Percentiles rank a stretch among this genome's conserved stretches.
These are phyloP conservation scores for Pammene aurita DNA, from an alignment of 2,888 invertebrate species.

Conservation along the genomic window DNA sequence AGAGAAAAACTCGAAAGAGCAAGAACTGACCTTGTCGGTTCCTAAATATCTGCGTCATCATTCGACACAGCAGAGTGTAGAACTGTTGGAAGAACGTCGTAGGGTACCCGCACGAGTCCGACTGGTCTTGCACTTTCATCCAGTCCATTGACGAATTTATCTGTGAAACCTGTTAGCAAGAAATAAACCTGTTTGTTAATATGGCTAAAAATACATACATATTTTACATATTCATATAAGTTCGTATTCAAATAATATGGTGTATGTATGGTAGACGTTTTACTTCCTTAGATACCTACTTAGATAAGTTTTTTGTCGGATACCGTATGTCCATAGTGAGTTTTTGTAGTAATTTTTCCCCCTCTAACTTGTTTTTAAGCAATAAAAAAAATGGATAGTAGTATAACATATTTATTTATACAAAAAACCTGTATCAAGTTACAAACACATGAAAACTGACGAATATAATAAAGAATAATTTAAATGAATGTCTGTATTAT, in stretches of 20 bases:
- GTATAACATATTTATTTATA: no score
- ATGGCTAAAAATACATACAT: background rate
- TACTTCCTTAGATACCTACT: background rate
- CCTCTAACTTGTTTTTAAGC: no score
- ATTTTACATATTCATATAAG: background rate
- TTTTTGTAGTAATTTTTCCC: no score
- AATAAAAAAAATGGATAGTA: no score
- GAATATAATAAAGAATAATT: no score
- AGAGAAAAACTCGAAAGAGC: no score
- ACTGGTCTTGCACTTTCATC: constrained; percentile 81
- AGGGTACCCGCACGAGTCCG: constrained; percentile 71
- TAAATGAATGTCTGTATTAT: no score
- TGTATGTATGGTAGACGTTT: background rate
- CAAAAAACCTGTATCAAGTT: no score
- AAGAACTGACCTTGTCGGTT: constrained; percentile 77
- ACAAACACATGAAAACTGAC: no score
- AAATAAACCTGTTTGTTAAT: no score
- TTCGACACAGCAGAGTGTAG: constrained; percentile 81
- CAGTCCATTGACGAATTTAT: constrained; percentile 71
- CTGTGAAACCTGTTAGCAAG: constrained; percentile 53
- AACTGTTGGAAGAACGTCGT: constrained; percentile 84
- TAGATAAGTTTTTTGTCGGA: no score
- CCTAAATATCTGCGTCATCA: constrained; percentile 84
- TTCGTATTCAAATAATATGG: background rate
- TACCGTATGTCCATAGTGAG: no score